A percentile compares a stretch with the other conserved stretches of the same genome.
phyloP scores from a whole-genome alignment of 2,888 invertebrate genomes.

The Abrostola tripartita region DNA sequence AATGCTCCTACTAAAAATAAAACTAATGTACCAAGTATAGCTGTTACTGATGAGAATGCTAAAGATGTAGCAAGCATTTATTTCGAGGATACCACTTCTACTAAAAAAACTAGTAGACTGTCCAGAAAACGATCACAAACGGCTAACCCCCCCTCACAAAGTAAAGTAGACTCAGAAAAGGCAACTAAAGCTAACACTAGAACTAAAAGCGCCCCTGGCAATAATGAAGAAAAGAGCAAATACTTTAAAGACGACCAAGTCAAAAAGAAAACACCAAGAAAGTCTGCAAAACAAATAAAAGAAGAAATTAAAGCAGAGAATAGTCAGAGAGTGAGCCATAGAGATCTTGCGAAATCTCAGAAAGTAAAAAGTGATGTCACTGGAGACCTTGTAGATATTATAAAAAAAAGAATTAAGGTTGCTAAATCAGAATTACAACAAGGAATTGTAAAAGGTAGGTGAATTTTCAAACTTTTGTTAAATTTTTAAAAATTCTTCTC shows the following conservation, averaged over 20 bases:
- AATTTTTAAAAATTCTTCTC: too few species aligned
- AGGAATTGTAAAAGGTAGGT: slow-evolving; percentile 73
- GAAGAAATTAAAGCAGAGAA: slow-evolving; percentile 61
- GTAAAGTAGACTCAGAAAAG: slow-evolving; percentile 31
- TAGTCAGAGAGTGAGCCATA: slow-evolving; percentile 77
- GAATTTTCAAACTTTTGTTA: slow-evolving; percentile 4
- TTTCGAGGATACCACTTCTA: slow-evolving; percentile 61
- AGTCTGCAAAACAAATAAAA: slow-evolving; percentile 57
- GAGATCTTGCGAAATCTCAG: slow-evolving; percentile 69
- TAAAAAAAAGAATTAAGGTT: slow-evolving; percentile 84
- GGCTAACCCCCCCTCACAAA: slow-evolving; percentile 45
- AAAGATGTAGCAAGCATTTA: slow-evolving; percentile 70
- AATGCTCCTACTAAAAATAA: slow-evolving; percentile 25
- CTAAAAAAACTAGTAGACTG: slow-evolving; percentile 29
- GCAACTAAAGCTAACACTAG: slow-evolving; percentile 58
- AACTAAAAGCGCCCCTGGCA: slow-evolving; percentile 75
- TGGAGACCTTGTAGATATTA: slow-evolving; percentile 84
- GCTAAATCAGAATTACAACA: slow-evolving; percentile 77
- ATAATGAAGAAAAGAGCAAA: slow-evolving; percentile 70
- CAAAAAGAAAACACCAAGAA: slow-evolving; percentile 56
- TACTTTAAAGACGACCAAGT: slow-evolving; percentile 65
- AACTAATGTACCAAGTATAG: slow-evolving; percentile 64
- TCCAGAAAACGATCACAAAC: slow-evolving; percentile 64
- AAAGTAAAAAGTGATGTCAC: slow-evolving; percentile 78
- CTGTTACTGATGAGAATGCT: slow-evolving; percentile 63